A percentile compares a stretch with the other conserved stretches of the same genome.
Conservation (phyloP, 2,888 invertebrate genomes). For the Pheosia tremula region DNA sequence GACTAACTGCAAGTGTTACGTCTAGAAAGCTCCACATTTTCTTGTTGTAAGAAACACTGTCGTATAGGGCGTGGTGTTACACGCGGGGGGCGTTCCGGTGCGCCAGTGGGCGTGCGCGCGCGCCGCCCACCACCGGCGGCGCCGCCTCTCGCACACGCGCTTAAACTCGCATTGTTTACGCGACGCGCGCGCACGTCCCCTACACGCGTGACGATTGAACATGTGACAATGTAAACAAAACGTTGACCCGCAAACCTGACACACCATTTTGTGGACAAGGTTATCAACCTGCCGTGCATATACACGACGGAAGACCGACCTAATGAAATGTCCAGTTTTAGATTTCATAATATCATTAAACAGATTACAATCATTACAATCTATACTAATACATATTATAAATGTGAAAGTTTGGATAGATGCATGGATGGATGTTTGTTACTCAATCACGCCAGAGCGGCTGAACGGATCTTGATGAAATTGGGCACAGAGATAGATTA, state of each 20-base stretch:
- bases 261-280: background rate
- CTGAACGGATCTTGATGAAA: no score
- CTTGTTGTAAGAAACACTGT: background rate
- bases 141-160: constrained; percentile 1
- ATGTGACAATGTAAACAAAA: constrained; percentile 25
- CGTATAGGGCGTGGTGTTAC: background rate
- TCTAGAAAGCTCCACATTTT: no score
- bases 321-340: no score
- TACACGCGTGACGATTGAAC: background rate
- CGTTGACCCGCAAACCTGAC: constrained; percentile 9
- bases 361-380: no score
- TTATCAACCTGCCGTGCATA: background rate
- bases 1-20: no score
- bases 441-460: no score
- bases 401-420: no score
- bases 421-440: no score
- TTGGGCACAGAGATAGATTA: no score
- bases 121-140: constrained; percentile 1
- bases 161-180: background rate
- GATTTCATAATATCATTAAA: no score
- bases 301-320: background rate
- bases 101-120: constrained; percentile 20
- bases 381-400: no score
- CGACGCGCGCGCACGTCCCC: background rate
- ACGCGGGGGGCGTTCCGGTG: background rate